Evolutionary conservation across 2,797 vertebrate species (phyloP), one percentile per base, ranked within the genome.

Genomic region (Hypotaenidia okinawae): DNA sequence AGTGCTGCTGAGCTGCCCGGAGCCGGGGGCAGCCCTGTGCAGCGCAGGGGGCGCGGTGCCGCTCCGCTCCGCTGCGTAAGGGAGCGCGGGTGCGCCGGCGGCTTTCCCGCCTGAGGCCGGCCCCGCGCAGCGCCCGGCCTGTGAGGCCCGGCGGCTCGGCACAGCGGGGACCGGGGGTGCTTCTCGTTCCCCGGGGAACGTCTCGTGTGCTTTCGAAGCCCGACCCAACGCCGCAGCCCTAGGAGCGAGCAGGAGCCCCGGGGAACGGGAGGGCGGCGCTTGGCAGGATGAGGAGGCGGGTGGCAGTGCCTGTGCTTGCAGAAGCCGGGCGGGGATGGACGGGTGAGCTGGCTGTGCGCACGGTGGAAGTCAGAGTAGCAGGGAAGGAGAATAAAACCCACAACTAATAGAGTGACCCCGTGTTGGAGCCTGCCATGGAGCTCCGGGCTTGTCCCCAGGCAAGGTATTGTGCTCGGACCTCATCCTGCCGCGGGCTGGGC

Each of bases 131-230:
- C 45, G n/a, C 11, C 25, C 0, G 0, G 24, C 11, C 23, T 7
- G 2, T 15, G 3, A 19, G 24, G 1, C 24, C 16, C 22, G 1
- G 0, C 1, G 28, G 35, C 14, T 5, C 11, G 0, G 17, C 13
- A 10, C 57, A 13, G 21, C 1, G 3, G 47, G 32, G n/a, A 22
- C 16, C 4, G 6, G 3, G 4, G 35, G 7, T 30, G 18, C 11
- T 28, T 54, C 27, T 37, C 18, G 59, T 45, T 45, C 45, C 45
- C 18, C 30, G 4, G 28, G 39, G 58, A 22, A 21, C 14, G 24
- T 30, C 28, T 35, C 13, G 5, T 1, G 4, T 5, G 24, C 79
- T 67, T 63, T 27, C 54, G 30, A 39, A 70, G 12, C 37, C 23
- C 0, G 1, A 3, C 18, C 3, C 2, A 70, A 32, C 19, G 6